Evolutionary conservation across 2,888 invertebrate species (phyloP).

Genomic region (Aelia acuminata): DNA sequence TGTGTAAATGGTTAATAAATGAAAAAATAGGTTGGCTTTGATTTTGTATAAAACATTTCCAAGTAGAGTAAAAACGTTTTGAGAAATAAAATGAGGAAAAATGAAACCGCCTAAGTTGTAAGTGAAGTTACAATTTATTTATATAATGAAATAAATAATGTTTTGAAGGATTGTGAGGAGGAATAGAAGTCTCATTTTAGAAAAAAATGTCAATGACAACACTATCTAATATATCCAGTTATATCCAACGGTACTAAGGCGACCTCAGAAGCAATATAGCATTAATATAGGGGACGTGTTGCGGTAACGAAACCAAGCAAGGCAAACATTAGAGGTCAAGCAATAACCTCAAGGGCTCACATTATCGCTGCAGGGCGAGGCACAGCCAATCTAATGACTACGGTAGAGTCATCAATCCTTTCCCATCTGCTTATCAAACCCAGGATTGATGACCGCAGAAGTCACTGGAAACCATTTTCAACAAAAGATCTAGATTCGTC

Average conservation of each 20-base stretch:
- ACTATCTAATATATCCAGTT: too few relatives aligned
- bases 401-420: neutral
- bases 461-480: neutral
- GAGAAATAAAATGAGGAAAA: too few relatives aligned
- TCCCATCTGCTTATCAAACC: neutral
- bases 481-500: neutral
- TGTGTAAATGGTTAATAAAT: too few relatives aligned
- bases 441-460: neutral
- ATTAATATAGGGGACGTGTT: neutral
- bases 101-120: too few relatives aligned
- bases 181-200: too few relatives aligned
- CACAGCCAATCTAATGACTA: neutral
- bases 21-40: too few relatives aligned
- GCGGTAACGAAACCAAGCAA: conserved; percentile 4
- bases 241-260: neutral
- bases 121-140: too few relatives aligned
- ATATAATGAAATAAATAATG: too few relatives aligned
- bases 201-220: too few relatives aligned
- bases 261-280: neutral
- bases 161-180: too few relatives aligned
- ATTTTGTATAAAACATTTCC: too few relatives aligned
- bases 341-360: neutral
- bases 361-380: neutral
- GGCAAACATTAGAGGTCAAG: neutral
- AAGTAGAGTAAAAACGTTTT: too few relatives aligned